Conservation (phyloP, 2,888 invertebrate genomes). For the Spilosoma lubricipeda region DNA sequence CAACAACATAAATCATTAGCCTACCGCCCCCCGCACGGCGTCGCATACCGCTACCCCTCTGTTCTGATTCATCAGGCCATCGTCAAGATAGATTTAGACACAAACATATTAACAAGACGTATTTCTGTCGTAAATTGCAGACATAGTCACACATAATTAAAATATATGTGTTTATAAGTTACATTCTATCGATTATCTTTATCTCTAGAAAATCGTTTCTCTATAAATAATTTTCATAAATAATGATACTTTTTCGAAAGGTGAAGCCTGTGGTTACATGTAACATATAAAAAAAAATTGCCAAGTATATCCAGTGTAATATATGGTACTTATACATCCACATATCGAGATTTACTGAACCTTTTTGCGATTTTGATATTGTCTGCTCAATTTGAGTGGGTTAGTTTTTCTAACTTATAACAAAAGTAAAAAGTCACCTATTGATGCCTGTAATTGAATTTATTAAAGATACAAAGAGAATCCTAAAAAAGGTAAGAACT, state of each 20-base stretch:
- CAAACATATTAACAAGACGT: slow-evolving; percentile 37
- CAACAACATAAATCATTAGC: slow-evolving; percentile 77
- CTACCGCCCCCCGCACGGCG: slow-evolving; percentile 50
- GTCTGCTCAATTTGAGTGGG: neutral
- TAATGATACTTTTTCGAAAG: neutral
- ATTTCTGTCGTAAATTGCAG: slow-evolving; percentile 23
- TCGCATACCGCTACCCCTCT: slow-evolving; percentile 46
- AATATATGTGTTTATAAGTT: neutral
- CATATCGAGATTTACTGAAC: neutral
- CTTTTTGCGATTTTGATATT: neutral
- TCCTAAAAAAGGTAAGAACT: too few relatives aligned
- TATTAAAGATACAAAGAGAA: too few relatives aligned
- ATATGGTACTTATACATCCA: neutral
- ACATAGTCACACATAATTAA: slow-evolving; percentile 8
- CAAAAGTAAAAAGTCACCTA: too few relatives aligned
- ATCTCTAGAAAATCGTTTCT: neutral
- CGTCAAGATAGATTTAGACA: slow-evolving; percentile 53
- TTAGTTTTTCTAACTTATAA: neutral
- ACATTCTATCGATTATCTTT: neutral
- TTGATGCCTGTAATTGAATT: too few relatives aligned
- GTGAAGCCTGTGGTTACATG: neutral
- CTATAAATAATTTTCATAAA: neutral
- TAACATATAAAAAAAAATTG: neutral
- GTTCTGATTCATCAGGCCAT: slow-evolving; percentile 67
- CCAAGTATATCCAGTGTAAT: neutral